Base-by-base conservation (phyloP, 1,140 invertebrate genomes). In the Vollenhovia emeryi region DNA sequence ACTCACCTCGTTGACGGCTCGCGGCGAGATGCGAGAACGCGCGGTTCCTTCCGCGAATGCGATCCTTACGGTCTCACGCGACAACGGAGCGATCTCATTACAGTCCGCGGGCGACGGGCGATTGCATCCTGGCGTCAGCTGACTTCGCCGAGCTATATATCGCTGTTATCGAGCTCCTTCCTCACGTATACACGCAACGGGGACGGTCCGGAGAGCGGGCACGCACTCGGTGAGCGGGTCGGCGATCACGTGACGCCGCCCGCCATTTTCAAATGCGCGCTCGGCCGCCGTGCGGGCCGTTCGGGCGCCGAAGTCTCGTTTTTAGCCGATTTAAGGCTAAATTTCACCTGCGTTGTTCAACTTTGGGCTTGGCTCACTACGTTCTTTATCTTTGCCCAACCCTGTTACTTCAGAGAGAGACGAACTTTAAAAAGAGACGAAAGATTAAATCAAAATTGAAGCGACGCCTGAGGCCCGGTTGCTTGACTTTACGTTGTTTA, bases 61-160 rank as follows among this genome's bases (percentile, higher is more conserved):
- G 33, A 79, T 66, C 18, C 50, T 15, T 62, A 66, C 15, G n/a
- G 18, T 52, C 8, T 62, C 30, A 43, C 57, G 18, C 73, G 55
- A 88, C 66, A 82, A 59, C 66, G 57, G 13, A 73, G 30, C 59
- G 66, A 87, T 87, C 71, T 62, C 64, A 52, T 82, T 85, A 75
- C 73, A 75, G 50, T 64, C 82, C 36, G 30, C 82, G 74, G 30
- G 11, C 76, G 74, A 40, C 50, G 24, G 62, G 30, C 33, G 84
- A 87, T 89, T 80, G 85, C 89, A 90, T 90, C 60, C 71, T 87
- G 86, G 48, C 21, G 84, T 90, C 89, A 90, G 89, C 88, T 90
- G 88, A 90, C 88, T 80, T 24, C 36, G 45, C 36, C 78, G 69
- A 89, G 48, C 85, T 64, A 40, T 48, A 50, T 45, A 71, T 71